Percentiles rank a stretch among this genome's conserved stretches.
These are phyloP conservation scores for Jordanella pulchra DNA, from an alignment of 2,797 vertebrate species.

Conservation along the genomic window DNA sequence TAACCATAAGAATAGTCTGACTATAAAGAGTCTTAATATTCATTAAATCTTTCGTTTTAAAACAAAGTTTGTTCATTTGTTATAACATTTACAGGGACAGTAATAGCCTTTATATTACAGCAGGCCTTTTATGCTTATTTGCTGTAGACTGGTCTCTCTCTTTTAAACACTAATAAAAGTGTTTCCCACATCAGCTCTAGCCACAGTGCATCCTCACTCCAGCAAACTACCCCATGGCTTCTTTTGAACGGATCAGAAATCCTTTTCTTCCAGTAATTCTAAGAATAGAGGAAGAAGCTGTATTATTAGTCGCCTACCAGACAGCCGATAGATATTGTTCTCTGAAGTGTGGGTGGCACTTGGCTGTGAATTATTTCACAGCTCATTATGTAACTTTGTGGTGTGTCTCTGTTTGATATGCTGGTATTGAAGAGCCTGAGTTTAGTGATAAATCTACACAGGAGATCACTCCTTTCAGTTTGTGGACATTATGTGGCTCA, in stretches of 20 bases:
- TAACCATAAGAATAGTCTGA: too few relatives aligned
- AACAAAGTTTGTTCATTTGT: neutral
- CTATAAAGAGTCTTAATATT: neutral
- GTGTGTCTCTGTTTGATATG: slow-evolving; percentile 43
- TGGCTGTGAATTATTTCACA: slow-evolving; percentile 43
- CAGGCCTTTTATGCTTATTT: slow-evolving; percentile 13
- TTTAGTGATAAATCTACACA: slow-evolving; percentile 44
- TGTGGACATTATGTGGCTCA: slow-evolving; percentile 24
- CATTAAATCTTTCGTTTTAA: neutral
- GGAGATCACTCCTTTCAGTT: slow-evolving; percentile 3
- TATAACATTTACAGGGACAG: neutral
- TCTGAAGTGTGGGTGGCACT: slow-evolving; percentile 40
- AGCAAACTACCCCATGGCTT: slow-evolving; percentile 6
- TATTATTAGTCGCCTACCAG: slow-evolving; percentile 53
- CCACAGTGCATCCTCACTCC: slow-evolving; percentile 21
- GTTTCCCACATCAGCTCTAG: slow-evolving; percentile 36
- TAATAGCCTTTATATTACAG: slow-evolving; percentile 26
- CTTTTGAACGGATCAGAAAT: slow-evolving; percentile 11
- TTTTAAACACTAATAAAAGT: slow-evolving; percentile 13
- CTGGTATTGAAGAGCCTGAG: slow-evolving; percentile 49
- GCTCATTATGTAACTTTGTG: slow-evolving; percentile 58
- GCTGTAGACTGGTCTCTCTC: slow-evolving; percentile 32
- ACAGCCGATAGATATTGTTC: slow-evolving; percentile 38
- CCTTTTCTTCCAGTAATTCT: slow-evolving; percentile 27
- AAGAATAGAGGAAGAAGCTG: slow-evolving; percentile 47